Evolutionary conservation across 2,888 invertebrate genomes (phyloP).

Genomic region (Stenodema calcarata): DNA sequence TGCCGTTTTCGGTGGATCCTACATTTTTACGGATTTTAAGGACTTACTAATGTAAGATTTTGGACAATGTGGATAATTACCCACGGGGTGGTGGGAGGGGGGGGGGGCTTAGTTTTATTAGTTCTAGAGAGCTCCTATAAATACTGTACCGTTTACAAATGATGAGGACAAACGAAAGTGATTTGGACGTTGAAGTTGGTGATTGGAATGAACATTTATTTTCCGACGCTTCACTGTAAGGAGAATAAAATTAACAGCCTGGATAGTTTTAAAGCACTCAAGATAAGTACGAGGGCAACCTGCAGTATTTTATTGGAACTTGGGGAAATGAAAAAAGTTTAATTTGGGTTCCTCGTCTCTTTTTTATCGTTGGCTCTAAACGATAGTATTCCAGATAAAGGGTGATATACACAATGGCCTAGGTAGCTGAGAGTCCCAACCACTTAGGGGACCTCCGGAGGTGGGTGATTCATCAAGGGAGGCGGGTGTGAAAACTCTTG

Average conservation of each 20-base stretch:
- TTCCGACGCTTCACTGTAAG: not conserved
- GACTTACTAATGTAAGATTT: too few species aligned
- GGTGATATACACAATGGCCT: not conserved
- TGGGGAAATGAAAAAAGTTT: slow-evolving; percentile 12
- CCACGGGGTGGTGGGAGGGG: too few species aligned
- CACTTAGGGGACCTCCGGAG: not conserved
- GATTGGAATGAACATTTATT: not conserved
- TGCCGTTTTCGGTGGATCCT: too few species aligned
- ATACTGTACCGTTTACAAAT: too few species aligned
- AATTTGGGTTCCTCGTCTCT: not conserved
- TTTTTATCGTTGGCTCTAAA: slow-evolving; percentile 7
- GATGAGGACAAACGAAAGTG: too few species aligned
- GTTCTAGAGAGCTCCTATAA: too few species aligned
- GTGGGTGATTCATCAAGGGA: not conserved
- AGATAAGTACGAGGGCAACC: not conserved
- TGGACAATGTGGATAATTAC: too few species aligned
- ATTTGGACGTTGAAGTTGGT: not conserved
- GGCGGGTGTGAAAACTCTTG: not conserved
- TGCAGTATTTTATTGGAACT: not conserved
- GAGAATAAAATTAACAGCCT: not conserved
- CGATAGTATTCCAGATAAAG: not conserved
- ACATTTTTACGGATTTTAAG: too few species aligned
- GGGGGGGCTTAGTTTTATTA: too few species aligned
- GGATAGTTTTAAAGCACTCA: not conserved
- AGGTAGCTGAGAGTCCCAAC: not conserved